A percentile compares a stretch with the other conserved stretches of the same genome.
phyloP scores from a whole-genome alignment of 1,140 invertebrate species.

The Trachelipus rathkii region DNA sequence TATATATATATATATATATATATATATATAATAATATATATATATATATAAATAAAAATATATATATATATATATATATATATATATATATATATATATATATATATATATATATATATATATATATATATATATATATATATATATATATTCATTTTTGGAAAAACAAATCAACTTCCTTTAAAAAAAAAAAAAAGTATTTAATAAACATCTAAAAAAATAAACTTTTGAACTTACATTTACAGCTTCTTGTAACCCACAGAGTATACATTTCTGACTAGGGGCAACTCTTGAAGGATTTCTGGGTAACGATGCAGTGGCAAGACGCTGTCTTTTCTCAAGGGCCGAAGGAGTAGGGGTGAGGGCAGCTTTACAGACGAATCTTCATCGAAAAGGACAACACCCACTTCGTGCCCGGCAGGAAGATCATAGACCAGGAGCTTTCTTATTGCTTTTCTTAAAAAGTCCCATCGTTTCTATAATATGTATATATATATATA shows the following conservation, averaged over 20 bases:
- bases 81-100: no score
- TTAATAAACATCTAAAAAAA: no score
- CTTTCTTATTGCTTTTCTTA: conserved; percentile 58
- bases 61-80: no score
- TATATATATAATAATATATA: no score
- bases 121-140: no score
- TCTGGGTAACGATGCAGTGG: conserved; percentile 41
- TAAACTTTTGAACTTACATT: conserved; percentile 21
- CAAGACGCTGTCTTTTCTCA: conserved; percentile 34
- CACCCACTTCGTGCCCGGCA: conserved; percentile 45
- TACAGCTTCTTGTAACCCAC: conserved; percentile 39
- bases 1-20: no score
- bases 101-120: no score
- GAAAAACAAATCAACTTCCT: no score
- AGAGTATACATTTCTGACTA: conserved; percentile 43
- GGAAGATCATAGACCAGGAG: conserved; percentile 57
- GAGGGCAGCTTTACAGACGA: conserved; percentile 31
- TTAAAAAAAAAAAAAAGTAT: no score
- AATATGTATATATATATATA: neutral
- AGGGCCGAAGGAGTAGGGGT: conserved; percentile 32
- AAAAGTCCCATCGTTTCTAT: conserved; percentile 59
- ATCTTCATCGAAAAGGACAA: conserved; percentile 36
- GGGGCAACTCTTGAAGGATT: conserved; percentile 35
- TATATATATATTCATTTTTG: no score
- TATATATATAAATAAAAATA: no score